Base-by-base conservation (phyloP, 2,797 vertebrate genomes). In the Crossoptilon crossoptilon region DNA sequence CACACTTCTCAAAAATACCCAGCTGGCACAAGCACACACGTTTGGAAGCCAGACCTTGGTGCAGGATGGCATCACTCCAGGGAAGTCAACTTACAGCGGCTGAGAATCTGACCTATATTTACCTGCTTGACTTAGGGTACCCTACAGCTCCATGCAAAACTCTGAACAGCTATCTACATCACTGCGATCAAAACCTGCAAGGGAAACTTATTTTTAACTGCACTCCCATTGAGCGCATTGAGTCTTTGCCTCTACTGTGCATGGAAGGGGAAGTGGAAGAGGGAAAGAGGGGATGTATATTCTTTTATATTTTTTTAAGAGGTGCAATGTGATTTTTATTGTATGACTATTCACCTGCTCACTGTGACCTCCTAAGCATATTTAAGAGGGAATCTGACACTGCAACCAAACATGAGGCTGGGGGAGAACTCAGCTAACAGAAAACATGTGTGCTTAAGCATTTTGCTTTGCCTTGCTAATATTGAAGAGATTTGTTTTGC, bases 321-420 rank as follows among this genome's bases (percentile, higher is more conserved):
- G 92, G 95, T 96, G 95, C 80, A 91, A 96, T 84, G 83, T 96
- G 96, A 97, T 97, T 96, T 96, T 95, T 96, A 95, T 94, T 92
- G 91, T 92, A 97, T 77, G 88, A 92, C 86, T 96, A 93, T 89
- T 96, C 96, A 95, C 95, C 94, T 96, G 94, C 94, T 94, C 93
- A 92, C 80, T 93, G 60, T 95, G 92, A 96, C 92, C 94, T 93
- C 77, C 93, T 91, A 87, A 88, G 55, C 80, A 70, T 53, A 91
- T 89, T 95, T 94, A 87, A 94, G 92, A 93, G 87, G 93, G 87
- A 96, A 95, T 89, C 86, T 92, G 94, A 95, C 88, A 94, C 90
- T 53, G 37, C 12, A 43, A 94, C 90, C 77, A 84, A 94, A 63
- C 46, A n/a, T 39, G 43, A 91, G 89, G 81, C 59, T 86, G 71